Percentiles rank a stretch among this genome's conserved stretches.
phyloP scores from a whole-genome alignment of 2,113 vertebrate species.

The Dicrurus megarhynchus region DNA sequence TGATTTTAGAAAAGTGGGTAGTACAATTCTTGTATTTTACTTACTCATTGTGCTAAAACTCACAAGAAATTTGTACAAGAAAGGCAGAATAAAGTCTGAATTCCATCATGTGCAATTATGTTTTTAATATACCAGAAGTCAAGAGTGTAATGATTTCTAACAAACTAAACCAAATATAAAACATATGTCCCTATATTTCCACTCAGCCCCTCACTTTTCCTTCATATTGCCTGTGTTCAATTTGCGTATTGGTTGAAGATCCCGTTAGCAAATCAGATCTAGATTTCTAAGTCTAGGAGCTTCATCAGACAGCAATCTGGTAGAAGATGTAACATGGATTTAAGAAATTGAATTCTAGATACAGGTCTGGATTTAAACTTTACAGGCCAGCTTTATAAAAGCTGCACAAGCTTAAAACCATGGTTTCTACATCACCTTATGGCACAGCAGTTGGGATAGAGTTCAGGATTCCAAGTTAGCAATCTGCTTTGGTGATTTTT shows the following conservation, averaged over 20 bases:
- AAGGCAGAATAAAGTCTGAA: background rate
- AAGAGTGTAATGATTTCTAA: background rate
- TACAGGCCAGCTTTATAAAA: background rate
- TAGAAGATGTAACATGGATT: background rate
- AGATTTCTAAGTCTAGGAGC: background rate
- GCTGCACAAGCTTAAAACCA: background rate
- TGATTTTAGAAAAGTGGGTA: background rate
- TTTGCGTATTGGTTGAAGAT: background rate
- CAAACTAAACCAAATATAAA: background rate
- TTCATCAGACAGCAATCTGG: background rate
- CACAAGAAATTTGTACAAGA: background rate
- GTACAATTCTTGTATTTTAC: background rate
- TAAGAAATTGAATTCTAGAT: background rate
- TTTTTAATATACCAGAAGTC: background rate
- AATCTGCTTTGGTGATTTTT: background rate
- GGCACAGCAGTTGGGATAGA: background rate
- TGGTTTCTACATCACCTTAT: background rate
- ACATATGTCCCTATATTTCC: background rate
- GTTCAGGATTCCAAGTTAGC: background rate
- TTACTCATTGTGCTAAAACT: background rate
- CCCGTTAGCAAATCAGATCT: background rate
- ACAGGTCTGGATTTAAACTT: background rate
- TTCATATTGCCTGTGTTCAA: background rate
- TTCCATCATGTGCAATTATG: background rate
- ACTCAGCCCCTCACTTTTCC: background rate